Conservation (phyloP, 2,797 vertebrate genomes). For the Antrozous pallidus region DNA sequence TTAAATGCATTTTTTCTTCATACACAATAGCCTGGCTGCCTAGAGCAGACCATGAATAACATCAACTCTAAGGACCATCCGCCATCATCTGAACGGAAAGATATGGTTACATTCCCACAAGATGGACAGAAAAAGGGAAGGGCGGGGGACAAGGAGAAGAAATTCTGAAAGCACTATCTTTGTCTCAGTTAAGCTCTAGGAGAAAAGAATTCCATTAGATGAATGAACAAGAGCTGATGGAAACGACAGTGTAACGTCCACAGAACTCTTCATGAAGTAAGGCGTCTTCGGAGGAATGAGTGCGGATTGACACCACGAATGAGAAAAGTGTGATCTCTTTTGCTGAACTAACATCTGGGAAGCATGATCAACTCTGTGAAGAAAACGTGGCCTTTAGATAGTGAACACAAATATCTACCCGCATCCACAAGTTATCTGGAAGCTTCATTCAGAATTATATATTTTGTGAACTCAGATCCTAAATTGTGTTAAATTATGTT, state of each 20-base stretch:
- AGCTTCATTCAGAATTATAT: not conserved
- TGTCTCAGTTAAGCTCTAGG: not conserved
- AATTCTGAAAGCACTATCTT: not conserved
- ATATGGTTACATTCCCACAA: not conserved
- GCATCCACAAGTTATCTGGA: not conserved
- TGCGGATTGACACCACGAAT: not conserved
- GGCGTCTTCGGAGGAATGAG: not conserved
- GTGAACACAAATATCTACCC: constrained; percentile 21
- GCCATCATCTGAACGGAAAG: not conserved
- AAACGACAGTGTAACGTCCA: not conserved
- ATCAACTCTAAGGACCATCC: not conserved
- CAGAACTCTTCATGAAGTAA: not conserved
- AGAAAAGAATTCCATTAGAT: not conserved
- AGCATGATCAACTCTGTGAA: not conserved
- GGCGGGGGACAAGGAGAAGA: not conserved
- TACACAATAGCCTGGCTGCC: not conserved
- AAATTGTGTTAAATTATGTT: constrained; percentile 4
- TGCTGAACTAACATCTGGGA: not conserved
- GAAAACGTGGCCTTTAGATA: not conserved
- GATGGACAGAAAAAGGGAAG: not conserved
- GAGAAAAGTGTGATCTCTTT: not conserved
- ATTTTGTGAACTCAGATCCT: not conserved
- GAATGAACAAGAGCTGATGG: not conserved
- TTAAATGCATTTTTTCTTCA: not conserved
- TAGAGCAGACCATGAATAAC: not conserved